phyloP scores from a whole-genome alignment of 2,113 vertebrate species.

The Callaeas wilsoni region DNA sequence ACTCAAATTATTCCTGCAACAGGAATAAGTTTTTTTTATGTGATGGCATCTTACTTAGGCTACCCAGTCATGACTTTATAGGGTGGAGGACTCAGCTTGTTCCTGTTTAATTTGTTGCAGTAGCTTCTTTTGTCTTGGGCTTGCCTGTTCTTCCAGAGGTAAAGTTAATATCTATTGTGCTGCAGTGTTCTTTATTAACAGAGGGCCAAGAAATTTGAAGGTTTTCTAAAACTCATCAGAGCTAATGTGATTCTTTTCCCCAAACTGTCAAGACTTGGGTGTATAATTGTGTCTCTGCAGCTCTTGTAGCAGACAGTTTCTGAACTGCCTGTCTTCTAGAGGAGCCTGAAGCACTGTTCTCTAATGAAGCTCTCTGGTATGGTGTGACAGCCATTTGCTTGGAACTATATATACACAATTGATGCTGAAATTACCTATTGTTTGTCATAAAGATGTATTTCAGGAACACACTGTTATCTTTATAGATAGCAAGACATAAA shows the following conservation, averaged over 20 bases:
- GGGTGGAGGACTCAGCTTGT: not conserved
- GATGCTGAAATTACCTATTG: conserved; percentile 18
- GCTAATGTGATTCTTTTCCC: not conserved
- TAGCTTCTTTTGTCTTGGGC: not conserved
- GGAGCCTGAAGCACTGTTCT: not conserved
- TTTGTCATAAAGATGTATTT: not conserved
- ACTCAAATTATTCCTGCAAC: not conserved
- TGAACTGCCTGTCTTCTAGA: not conserved
- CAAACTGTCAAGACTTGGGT: not conserved
- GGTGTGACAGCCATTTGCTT: not conserved
- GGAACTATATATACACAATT: not conserved
- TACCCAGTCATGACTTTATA: not conserved
- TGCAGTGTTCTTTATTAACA: not conserved
- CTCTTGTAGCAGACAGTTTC: not conserved
- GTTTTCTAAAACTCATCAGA: not conserved
- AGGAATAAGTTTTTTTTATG: not conserved
- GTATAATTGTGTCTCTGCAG: not conserved
- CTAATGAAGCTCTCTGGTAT: not conserved
- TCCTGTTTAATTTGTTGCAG: not conserved
- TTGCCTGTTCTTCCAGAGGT: not conserved
- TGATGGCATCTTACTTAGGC: not conserved
- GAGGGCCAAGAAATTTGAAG: not conserved
- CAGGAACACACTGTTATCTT: not conserved
- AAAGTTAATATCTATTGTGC: not conserved
- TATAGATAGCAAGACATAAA: not conserved